phyloP scores from a whole-genome alignment of 2,888 invertebrate species.

The Lamproptera curius region DNA sequence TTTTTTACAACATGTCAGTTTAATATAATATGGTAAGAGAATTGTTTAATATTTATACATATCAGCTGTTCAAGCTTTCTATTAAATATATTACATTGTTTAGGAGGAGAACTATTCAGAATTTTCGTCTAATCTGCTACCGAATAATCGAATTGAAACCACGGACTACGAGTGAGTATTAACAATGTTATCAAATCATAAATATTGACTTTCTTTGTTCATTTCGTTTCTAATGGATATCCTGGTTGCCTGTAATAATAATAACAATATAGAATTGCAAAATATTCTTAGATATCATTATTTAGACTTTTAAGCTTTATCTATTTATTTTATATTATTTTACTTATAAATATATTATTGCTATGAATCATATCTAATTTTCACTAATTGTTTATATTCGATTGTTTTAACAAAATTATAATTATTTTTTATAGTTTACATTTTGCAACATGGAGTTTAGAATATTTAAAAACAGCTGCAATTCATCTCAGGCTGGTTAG shows the following conservation, averaged over 20 bases:
- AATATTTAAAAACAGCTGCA: conserved; percentile 48
- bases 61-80: background rate
- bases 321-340: too few species aligned
- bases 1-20: conserved; percentile 9
- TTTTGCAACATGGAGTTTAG: conserved; percentile 55
- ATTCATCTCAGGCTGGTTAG: conserved; percentile 46
- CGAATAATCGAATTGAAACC: conserved; percentile 40
- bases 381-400: too few species aligned
- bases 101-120: conserved; percentile 43
- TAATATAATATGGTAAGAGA: conserved; percentile 16
- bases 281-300: too few species aligned
- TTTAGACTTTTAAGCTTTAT: too few species aligned
- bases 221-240: conserved; percentile 16
- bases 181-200: conserved; percentile 21
- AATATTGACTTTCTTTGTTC: conserved; percentile 20
- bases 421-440: conserved; percentile 43
- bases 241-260: background rate
- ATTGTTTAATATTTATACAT: conserved; percentile 5
- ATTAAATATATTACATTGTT: conserved; percentile 12
- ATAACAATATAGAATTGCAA: too few species aligned
- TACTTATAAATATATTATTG: too few species aligned
- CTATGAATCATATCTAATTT: too few species aligned
- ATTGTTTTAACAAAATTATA: too few species aligned
- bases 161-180: conserved; percentile 59
- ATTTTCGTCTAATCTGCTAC: conserved; percentile 44